These are phyloP conservation scores for Coracias cyanogaster DNA, from an alignment of 2,797 vertebrate genomes.

Conservation along the genomic window DNA sequence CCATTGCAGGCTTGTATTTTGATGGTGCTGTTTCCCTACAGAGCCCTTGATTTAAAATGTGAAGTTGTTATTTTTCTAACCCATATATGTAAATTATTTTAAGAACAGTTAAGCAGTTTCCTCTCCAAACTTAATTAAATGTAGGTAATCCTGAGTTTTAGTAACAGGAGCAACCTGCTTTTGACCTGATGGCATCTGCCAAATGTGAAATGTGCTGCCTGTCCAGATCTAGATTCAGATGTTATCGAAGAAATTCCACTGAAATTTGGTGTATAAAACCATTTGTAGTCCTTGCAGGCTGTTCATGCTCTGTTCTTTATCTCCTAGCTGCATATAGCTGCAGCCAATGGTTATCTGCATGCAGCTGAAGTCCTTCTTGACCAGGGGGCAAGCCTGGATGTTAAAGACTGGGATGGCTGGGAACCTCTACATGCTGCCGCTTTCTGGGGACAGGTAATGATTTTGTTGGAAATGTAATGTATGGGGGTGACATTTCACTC, in stretches of 20 bases:
- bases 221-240: neutral
- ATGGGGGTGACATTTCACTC: neutral
- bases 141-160: neutral
- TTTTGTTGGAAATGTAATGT: neutral
- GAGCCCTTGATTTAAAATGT: neutral
- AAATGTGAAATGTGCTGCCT: neutral
- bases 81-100: neutral
- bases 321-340: conserved; percentile 91
- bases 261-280: neutral
- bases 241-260: neutral
- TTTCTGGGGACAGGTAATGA: conserved; percentile 95
- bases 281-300: neutral
- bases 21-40: neutral
- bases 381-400: conserved; percentile 89
- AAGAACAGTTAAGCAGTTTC: neutral
- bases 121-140: neutral
- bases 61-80: neutral
- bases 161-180: neutral
- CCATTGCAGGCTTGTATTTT: neutral
- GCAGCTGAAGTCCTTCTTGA: conserved; percentile 94
- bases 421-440: conserved; percentile 95
- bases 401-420: conserved; percentile 94
- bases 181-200: neutral
- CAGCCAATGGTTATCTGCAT: conserved; percentile 93
- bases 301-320: conserved; percentile 54